These are phyloP conservation scores for Theodoxus fluviatilis DNA, from an alignment of 2,888 invertebrate genomes.

Conservation along the genomic window DNA sequence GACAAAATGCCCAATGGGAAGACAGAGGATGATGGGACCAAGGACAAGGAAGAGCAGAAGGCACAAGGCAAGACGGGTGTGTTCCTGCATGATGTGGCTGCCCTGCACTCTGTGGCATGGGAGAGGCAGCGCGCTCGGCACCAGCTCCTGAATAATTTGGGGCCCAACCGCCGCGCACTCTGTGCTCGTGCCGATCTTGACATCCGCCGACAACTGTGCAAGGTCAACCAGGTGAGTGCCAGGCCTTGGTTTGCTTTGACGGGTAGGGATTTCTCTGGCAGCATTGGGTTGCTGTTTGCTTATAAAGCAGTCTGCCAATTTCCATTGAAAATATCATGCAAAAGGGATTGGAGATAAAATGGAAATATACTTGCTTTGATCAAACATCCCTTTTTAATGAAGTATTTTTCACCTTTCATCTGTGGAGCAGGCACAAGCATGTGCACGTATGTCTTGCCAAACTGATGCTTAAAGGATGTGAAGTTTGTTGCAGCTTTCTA, in stretches of 20 bases:
- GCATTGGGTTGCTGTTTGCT: not conserved
- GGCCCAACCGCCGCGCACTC: slow-evolving; percentile 78
- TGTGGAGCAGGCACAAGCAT: no score
- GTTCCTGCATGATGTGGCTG: slow-evolving; percentile 52
- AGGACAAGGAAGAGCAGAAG: slow-evolving; percentile 26
- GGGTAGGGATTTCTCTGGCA: not conserved
- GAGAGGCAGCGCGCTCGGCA: slow-evolving; percentile 56
- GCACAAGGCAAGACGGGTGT: slow-evolving; percentile 35
- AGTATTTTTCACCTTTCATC: not conserved
- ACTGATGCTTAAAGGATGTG: no score
- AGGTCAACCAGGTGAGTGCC: slow-evolving; percentile 56
- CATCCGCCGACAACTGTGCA: slow-evolving; percentile 70
- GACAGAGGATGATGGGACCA: not conserved
- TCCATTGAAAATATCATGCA: no score
- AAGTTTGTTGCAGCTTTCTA: no score
- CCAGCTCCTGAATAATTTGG: slow-evolving; percentile 74
- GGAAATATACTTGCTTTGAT: no score
- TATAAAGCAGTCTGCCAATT: no score
- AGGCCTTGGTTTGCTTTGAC: no score
- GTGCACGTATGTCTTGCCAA: no score
- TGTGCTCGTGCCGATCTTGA: slow-evolving; percentile 82
- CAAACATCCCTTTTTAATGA: no score
- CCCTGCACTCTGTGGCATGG: slow-evolving; percentile 53
- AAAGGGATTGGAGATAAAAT: no score
- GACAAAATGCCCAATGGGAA: not conserved